phyloP scores from a whole-genome alignment of 2,113 vertebrate genomes.

The Dicrurus megarhynchus region DNA sequence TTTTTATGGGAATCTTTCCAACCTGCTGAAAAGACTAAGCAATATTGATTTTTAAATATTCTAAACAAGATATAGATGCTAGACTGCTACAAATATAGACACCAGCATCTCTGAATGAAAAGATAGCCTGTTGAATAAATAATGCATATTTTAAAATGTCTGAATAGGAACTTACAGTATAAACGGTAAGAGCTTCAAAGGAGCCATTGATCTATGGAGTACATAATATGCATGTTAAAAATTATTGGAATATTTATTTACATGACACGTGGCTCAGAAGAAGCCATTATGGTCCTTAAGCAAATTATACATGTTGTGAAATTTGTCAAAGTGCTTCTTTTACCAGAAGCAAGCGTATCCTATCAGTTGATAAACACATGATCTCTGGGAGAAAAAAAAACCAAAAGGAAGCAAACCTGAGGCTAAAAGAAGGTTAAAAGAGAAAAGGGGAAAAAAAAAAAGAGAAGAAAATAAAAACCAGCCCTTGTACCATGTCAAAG shows the following conservation, averaged over 20 bases:
- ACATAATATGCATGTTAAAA: conserved; percentile 53
- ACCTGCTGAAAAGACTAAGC: neutral
- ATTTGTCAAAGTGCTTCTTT: conserved; percentile 41
- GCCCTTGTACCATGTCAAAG: neutral
- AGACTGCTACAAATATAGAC: neutral
- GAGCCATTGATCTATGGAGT: conserved; percentile 56
- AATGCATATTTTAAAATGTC: conserved; percentile 36
- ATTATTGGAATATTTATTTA: conserved; percentile 44
- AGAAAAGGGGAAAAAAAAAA: neutral
- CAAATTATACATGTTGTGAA: conserved; percentile 52
- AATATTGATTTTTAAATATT: conserved; percentile 24
- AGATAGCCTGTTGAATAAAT: conserved; percentile 45
- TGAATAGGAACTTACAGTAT: conserved; percentile 50
- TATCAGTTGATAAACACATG: neutral
- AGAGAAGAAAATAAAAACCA: neutral
- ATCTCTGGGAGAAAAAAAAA: neutral
- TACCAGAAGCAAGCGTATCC: conserved; percentile 10
- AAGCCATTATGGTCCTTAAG: conserved; percentile 52
- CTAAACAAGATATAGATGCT: neutral
- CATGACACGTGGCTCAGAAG: conserved; percentile 25
- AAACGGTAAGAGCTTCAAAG: conserved; percentile 59
- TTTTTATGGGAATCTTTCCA: neutral
- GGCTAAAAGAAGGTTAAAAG: neutral
- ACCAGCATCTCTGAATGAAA: neutral
- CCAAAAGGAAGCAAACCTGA: neutral